A percentile compares a stretch with the other conserved stretches of the same genome.
Evolutionary conservation across 2,888 invertebrate genomes (phyloP).

Genomic region (Elmis aenea): DNA sequence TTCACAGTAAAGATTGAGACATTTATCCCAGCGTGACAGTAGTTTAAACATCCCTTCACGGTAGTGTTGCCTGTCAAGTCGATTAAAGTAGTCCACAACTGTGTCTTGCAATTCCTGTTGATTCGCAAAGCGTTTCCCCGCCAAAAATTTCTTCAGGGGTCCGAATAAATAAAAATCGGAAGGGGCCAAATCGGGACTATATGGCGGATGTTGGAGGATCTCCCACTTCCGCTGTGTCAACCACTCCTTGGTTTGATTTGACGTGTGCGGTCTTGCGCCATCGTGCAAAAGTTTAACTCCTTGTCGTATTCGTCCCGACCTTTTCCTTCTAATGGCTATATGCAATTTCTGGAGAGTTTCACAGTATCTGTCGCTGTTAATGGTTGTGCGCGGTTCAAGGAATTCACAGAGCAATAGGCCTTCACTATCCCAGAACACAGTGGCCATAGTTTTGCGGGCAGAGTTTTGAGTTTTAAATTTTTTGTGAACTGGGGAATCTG

Average conservation of each 20-base stretch:
- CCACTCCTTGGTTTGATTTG: slow-evolving; percentile 2
- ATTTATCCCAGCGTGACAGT: slow-evolving; percentile 5
- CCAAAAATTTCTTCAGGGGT: too few relatives aligned
- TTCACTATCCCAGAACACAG: slow-evolving; percentile 8
- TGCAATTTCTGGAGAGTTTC: slow-evolving; percentile 8
- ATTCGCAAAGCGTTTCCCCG: slow-evolving; percentile 2
- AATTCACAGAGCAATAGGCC: slow-evolving; percentile 4
- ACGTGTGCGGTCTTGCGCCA: slow-evolving; percentile 3
- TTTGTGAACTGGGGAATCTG: background rate
- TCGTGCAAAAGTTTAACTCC: slow-evolving; percentile 4
- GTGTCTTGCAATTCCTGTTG: slow-evolving; percentile 2
- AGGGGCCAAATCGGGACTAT: slow-evolving; percentile 2
- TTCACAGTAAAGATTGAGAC: slow-evolving; percentile 2
- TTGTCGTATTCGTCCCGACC: too few relatives aligned
- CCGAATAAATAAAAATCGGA: slow-evolving; percentile 5
- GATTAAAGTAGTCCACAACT: slow-evolving; percentile 1
- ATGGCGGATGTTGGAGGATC: too few relatives aligned
- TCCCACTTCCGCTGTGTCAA: slow-evolving; percentile 3
- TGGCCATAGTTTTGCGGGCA: slow-evolving; percentile 9
- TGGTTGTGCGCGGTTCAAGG: slow-evolving; percentile 6
- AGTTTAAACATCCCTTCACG: slow-evolving; percentile 4
- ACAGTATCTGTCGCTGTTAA: slow-evolving; percentile 8
- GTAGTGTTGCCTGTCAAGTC: slow-evolving; percentile 3
- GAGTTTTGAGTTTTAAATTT: slow-evolving; percentile 8
- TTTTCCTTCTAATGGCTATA: background rate